Conservation (phyloP, 2,797 vertebrate genomes). For the Sarcoramphus papa region DNA sequence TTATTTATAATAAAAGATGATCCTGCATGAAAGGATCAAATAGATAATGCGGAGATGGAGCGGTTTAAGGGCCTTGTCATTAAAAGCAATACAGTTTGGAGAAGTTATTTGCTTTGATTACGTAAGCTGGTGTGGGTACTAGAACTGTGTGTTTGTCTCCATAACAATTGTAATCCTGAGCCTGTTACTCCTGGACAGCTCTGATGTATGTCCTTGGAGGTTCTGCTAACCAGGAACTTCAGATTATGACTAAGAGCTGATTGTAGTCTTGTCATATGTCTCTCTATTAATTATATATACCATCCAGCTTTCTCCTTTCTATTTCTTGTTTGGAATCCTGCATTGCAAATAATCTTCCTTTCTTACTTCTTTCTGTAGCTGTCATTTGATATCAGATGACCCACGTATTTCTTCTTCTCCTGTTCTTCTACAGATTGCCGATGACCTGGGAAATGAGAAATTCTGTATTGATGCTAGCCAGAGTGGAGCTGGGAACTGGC, state of each 20-base stretch:
- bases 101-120: background rate
- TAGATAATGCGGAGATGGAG: background rate
- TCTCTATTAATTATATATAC: accelerated
- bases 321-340: background rate
- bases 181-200: background rate
- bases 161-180: background rate
- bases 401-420: background rate
- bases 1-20: background rate
- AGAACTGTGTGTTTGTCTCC: background rate
- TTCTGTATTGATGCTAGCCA: slow-evolving; percentile 81
- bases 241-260: background rate
- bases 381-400: background rate
- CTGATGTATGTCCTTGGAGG: background rate
- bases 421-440: slow-evolving; percentile 78
- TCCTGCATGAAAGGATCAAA: background rate
- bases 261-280: background rate
- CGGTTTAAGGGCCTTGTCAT: background rate
- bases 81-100: background rate
- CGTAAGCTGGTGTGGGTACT: background rate
- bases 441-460: slow-evolving; percentile 85
- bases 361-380: background rate
- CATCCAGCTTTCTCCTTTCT: background rate
- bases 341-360: background rate
- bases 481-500: slow-evolving; percentile 82
- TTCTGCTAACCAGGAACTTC: background rate